Evolutionary conservation across 2,113 vertebrate species (phyloP), one percentile per base, ranked within the genome.

Genomic region (Lagenorhynchus albirostris): DNA sequence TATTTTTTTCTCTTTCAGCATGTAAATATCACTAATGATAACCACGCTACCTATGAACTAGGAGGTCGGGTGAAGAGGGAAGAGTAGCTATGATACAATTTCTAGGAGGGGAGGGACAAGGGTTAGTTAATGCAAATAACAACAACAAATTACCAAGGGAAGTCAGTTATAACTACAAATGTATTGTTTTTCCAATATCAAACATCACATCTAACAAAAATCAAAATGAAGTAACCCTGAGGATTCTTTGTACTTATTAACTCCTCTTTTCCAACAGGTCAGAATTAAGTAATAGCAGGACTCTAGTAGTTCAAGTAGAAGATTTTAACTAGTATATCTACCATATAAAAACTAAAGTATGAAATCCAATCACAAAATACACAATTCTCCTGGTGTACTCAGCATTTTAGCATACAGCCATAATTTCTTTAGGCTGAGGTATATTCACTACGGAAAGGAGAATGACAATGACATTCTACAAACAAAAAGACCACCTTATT

Each of bases 351-450:
- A 38, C 92, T 44, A 77, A 91, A 92, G 12, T 44, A 83, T 23
- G 8, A 82, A 91, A 79, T 73, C 20, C 31, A 68, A 25, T 63
- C 60, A 77, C 80, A 68, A 55, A 89, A 2, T 38, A 93, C 20
- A 67, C 17, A 36, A 20, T 80, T 89, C 25, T 89, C 33, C 44
- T 92, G 95, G 62, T 53, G 36, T 3, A 9, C 60, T 1, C 60
- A 41, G 96, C 84, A 95, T 82, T 23, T 33, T 67, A 44, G 81
- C 2, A 2, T 11, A 38, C 20, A 68, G 38, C 58, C n/a, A 55
- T 47, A 86, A 71, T 36, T 94, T 97, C 94, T 96, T 97, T 97
- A 98, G 76, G 91, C 1, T 2, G 96, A 98, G 41, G 91, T 89
- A 83, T 31, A 77, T 53, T 97, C 96, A 96, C 81, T 68, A 41